A percentile compares a stretch with the other conserved stretches of the same genome.
These are phyloP conservation scores for Enteromius unitaeniatus DNA, from an alignment of 2,797 vertebrate species.

Conservation along the genomic window DNA sequence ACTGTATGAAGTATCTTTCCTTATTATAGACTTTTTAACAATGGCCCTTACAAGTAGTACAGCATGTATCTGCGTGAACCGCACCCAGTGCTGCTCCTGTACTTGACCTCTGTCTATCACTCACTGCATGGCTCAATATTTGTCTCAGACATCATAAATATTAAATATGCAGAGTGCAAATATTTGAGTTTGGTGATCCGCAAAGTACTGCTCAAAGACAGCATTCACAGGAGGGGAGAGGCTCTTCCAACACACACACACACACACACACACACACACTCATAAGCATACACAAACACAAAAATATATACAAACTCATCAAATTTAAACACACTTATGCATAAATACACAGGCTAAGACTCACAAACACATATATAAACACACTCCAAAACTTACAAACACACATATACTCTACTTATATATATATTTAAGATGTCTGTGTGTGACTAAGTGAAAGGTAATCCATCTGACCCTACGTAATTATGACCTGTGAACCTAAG, in stretches of 20 bases:
- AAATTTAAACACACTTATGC: conserved; percentile 12
- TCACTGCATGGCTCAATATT: conserved; percentile 78
- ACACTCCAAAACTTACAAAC: conserved; percentile 3
- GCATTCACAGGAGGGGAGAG: conserved; percentile 72
- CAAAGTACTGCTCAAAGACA: conserved; percentile 83
- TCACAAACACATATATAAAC: conserved; percentile 44
- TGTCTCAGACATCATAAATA: conserved; percentile 84
- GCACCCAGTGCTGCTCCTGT: conserved; percentile 69
- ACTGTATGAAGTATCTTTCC: neutral
- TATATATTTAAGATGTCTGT: conserved; percentile 33
- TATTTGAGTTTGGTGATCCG: conserved; percentile 80
- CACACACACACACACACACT: conserved; percentile 16
- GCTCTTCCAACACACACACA: conserved; percentile 45
- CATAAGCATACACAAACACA: conserved; percentile 21
- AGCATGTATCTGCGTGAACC: conserved; percentile 9
- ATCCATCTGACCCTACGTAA: conserved; percentile 73
- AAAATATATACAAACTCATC: conserved; percentile 13
- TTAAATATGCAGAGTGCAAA: conserved; percentile 81
- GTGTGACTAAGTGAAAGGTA: conserved; percentile 69
- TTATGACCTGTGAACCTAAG: conserved; percentile 73
- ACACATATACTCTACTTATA: conserved; percentile 57
- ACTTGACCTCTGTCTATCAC: conserved; percentile 80
- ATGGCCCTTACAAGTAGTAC: conserved; percentile 18
- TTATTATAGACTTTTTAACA: neutral
- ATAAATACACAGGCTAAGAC: conserved; percentile 59